Percentiles rank a stretch among this genome's conserved stretches.
Conservation (phyloP, 2,888 invertebrate species). For the Eupithecia subfuscata region DNA sequence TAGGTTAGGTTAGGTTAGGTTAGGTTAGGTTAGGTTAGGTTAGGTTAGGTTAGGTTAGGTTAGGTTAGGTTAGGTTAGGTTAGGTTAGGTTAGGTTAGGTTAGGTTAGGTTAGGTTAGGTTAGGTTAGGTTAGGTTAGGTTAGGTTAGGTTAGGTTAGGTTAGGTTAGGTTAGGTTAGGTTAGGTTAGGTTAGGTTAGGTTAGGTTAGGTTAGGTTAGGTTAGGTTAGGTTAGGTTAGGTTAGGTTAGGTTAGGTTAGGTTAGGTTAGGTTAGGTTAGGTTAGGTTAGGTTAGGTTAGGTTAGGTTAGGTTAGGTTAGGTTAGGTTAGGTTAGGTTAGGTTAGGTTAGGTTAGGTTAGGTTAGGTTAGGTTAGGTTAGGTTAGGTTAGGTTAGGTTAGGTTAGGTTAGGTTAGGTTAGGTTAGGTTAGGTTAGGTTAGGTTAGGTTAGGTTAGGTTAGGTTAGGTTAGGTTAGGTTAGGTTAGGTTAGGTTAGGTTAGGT, state of each 20-base stretch:
- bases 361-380: slow-evolving; percentile 27
- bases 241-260: slow-evolving; percentile 27
- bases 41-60: slow-evolving; percentile 28
- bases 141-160: slow-evolving; percentile 19
- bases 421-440: slow-evolving; percentile 27
- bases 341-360: slow-evolving; percentile 27
- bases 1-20: slow-evolving; percentile 24
- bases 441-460: slow-evolving; percentile 27
- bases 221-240: slow-evolving; percentile 27
- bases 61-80: slow-evolving; percentile 28
- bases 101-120: slow-evolving; percentile 28
- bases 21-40: slow-evolving; percentile 28
- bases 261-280: slow-evolving; percentile 27
- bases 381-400: slow-evolving; percentile 25
- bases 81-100: slow-evolving; percentile 28
- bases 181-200: slow-evolving; percentile 24
- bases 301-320: slow-evolving; percentile 27
- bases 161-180: slow-evolving; percentile 24
- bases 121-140: slow-evolving; percentile 25
- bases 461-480: slow-evolving; percentile 27
- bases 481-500: slow-evolving; percentile 27
- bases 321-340: slow-evolving; percentile 27
- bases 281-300: slow-evolving; percentile 27
- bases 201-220: slow-evolving; percentile 26
- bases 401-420: slow-evolving; percentile 27